Evolutionary conservation across 2,888 invertebrate genomes (phyloP), one percentile per base, ranked within the genome.

Genomic region (Nomada fucata): DNA sequence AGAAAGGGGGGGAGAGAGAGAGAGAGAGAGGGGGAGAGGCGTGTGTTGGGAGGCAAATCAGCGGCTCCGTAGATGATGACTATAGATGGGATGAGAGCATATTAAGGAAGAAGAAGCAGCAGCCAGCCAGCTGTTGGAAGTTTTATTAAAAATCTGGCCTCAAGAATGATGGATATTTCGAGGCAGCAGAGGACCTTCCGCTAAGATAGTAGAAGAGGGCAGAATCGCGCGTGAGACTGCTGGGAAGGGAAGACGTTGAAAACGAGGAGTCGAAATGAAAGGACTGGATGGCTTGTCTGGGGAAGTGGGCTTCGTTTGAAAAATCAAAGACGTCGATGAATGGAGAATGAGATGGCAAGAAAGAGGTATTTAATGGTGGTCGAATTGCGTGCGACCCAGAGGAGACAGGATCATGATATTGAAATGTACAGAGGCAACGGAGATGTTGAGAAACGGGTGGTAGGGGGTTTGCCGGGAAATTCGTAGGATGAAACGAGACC

Each of bases 61-160:
- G 89, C 83, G 88, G 88, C 86, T 76, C 88, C 89, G 90, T 88
- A 87, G 87, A 89, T 91, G 89, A 90, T 91, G 88, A 86, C 87
- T 88, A 85, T 85, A 88, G 86, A 86, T 84, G 86, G 88, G 87
- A 88, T 91, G 89, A 90, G 91, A 78, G 78, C 83, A 91, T 91
- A 91, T 91, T 91, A 91, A 90, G 89, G 85, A 84, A 67, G 69
- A 63, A 84, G 67, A 61, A 69, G 69, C 68, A 70, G 64, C 75
- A 76, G 73, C 70, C 76, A 70, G 57, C 76, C 71, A 79, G 79
- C 67, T 79, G 82, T 84, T 90, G 84, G 85, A 90, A 93, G 89
- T 92, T 93, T 93, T 92, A 93, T 92, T 93, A 93, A 92, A 92
- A 93, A 91, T 92, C 89, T 86, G 83, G 89, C 86, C 88, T 88